Evolutionary conservation across 2,113 vertebrate genomes (phyloP).

Genomic region (Ceratotherium simum): DNA sequence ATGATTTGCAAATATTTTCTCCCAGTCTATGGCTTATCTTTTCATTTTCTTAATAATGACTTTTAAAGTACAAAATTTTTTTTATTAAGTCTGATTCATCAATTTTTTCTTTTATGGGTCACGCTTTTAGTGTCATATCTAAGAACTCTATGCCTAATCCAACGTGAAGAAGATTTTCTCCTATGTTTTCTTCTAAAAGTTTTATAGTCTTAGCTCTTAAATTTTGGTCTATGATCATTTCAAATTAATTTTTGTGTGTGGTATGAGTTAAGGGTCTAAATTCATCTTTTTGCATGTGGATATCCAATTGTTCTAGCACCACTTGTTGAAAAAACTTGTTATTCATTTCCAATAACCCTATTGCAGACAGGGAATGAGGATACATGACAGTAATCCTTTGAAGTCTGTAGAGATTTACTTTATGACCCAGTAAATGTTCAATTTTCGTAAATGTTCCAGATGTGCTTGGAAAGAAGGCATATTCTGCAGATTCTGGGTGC

Average conservation of each 20-base stretch:
- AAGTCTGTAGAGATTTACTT: neutral
- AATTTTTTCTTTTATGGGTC: neutral
- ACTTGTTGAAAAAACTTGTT: neutral
- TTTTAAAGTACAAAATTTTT: neutral
- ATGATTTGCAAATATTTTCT: conserved; percentile 27
- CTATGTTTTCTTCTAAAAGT: neutral
- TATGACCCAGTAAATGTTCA: neutral
- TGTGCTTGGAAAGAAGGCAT: neutral
- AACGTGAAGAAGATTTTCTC: neutral
- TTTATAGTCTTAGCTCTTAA: conserved; percentile 2
- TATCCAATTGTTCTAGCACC: neutral
- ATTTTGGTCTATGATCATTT: neutral
- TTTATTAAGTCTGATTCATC: neutral
- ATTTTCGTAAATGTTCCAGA: neutral
- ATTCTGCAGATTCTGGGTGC: neutral
- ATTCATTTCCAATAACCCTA: neutral
- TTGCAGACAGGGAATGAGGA: neutral
- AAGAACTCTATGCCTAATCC: neutral
- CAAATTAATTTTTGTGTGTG: conserved; percentile 7
- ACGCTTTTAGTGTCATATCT: neutral
- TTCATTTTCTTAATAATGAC: neutral
- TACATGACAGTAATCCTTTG: neutral
- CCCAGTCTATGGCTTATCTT: neutral
- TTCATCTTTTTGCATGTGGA: neutral
- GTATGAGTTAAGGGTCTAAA: neutral